Evolutionary conservation across 2,113 vertebrate species (phyloP), one percentile per base, ranked within the genome.

Genomic region (Thunnus maccoyii): DNA sequence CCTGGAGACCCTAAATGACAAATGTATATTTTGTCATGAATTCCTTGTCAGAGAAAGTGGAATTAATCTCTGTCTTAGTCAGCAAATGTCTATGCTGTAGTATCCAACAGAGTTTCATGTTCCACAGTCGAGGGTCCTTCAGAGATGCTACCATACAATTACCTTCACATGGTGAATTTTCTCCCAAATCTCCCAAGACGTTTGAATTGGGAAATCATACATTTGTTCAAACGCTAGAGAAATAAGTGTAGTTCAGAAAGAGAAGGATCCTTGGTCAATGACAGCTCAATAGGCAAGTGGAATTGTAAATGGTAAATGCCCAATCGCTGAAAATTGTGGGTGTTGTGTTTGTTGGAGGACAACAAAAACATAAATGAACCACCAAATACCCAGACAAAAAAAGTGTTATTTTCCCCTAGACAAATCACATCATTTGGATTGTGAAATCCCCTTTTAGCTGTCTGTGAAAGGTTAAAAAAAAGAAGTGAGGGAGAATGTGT

Each of bases 121-220:
- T 77, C 46, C 62, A 25, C 25, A 61, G 44, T 72, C 79, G 74
- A 62, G 36, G 11, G 58, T 72, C 58, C 48, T 70, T 72, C 54
- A 68, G 12, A 60, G 54, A 72, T 14, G 36, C 48, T 52, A 57
- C 52, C 25, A 20, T 67, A 48, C 68, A 69, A 80, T 90, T 89
- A 80, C 61, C 66, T 74, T 76, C 61, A 55, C 60, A 61, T 55
- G 67, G 69, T 70, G n/a, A 82, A 64, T 67, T 72, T 71, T 75
- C 27, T 44, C 46, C 51, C 25, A 71, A 64, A 67, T 60, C 60
- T 52, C 25, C 41, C 36, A 44, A 70, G 11, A 30, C 71, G 20
- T 52, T 18, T 72, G 84, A 85, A 78, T 72, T 85, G 60, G 69
- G 67, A 83, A 80, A 88, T 85, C 66, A 85, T 71, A 78, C 71